Evolutionary conservation across 2,888 invertebrate genomes (phyloP), one percentile per base, ranked within the genome.

Genomic region (Allygus modestus): DNA sequence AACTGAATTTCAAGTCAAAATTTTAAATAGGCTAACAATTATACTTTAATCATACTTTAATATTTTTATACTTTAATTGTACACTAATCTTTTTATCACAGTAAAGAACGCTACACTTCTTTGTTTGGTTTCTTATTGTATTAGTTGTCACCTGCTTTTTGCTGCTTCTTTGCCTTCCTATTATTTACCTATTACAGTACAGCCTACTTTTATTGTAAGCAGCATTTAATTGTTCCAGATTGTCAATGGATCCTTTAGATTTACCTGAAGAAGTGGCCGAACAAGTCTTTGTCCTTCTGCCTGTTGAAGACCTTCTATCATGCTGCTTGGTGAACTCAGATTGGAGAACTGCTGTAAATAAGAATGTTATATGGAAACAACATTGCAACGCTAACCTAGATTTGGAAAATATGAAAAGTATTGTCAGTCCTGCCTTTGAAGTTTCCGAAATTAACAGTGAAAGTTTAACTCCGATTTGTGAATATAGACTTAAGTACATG

Each of bases 261-360:
- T 61, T 87, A 11, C 87, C 87, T 0, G 84, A 85, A 85, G 87
- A 87, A 71, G 65, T 87, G 26, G 71, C 85, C 26, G 86, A 86
- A 82, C 69, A 84, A 31, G 85, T 87, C 20, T 77, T 81, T 20
- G 46, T 43, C 11, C 81, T 82, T 46, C 81, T 87, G 51, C 81
- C 85, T 9, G 33, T 86, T 20, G 31, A 81, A 46, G 87, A 87
- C 73, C 17, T 87, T 11, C 33, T 87, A 31, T 84, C 85, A 43
- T 87, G 86, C 65, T 82, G 83, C 20, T 51, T 81, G 12, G 85
- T 86, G 17, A 84, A 81, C 46, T 41, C 61, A 0, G 23, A 31
- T n/a, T 87, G 87, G 87, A 84, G 87, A 83, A 84, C 86, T 69
- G 79, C 85, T 20, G 83, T 87, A n/a, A 87, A 87, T 81, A 85